These are phyloP conservation scores for Brachyptera risi DNA, from an alignment of 2,888 invertebrate species.

Conservation along the genomic window DNA sequence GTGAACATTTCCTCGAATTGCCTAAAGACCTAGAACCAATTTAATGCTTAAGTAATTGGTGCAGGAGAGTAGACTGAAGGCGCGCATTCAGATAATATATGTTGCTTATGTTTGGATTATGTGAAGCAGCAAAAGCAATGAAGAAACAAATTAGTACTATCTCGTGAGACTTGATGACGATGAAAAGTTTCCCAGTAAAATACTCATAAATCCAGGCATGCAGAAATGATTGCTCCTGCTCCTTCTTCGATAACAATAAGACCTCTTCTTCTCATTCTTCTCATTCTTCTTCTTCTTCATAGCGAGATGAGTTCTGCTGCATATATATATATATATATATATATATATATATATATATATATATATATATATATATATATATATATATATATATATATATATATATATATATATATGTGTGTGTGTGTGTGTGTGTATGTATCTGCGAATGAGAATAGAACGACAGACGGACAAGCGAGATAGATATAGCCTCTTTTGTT, in stretches of 20 bases:
- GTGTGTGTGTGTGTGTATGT: too few relatives aligned
- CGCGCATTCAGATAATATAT: too few relatives aligned
- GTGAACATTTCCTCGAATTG: too few relatives aligned
- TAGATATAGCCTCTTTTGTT: slow-evolving; percentile 14
- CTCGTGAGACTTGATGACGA: background rate
- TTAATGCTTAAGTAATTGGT: too few relatives aligned
- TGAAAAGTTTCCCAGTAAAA: slow-evolving; percentile 5
- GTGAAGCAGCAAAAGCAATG: background rate
- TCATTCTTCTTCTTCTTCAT: background rate
- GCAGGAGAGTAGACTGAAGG: too few relatives aligned
- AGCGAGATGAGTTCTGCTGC: background rate
- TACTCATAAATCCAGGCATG: slow-evolving; percentile 9
- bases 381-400: too few relatives aligned
- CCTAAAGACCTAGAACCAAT: too few relatives aligned
- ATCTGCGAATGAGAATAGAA: too few relatives aligned
- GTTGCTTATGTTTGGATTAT: background rate
- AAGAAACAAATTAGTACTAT: background rate
- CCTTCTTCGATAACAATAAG: background rate
- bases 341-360: too few relatives aligned
- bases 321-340: too few relatives aligned
- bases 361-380: too few relatives aligned
- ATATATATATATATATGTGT: too few relatives aligned
- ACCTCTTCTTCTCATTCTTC: background rate
- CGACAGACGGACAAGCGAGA: background rate
- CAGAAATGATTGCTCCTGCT: slow-evolving; percentile 8